These are phyloP conservation scores for Halichoerus grypus DNA, from an alignment of 2,113 vertebrate species.

Conservation along the genomic window DNA sequence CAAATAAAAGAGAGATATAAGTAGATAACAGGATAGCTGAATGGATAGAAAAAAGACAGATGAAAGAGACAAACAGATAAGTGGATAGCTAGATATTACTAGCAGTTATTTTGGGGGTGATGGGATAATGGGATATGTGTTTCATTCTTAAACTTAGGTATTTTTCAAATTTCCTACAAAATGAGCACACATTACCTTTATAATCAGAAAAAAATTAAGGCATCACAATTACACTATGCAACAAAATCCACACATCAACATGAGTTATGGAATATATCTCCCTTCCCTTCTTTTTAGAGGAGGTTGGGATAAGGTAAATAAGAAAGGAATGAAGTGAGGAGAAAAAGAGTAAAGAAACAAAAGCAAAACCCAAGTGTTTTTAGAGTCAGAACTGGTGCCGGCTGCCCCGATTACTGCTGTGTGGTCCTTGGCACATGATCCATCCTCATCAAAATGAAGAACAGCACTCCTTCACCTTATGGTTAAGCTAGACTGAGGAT, in stretches of 20 bases:
- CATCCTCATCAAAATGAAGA: not conserved
- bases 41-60: not conserved
- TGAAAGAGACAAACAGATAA: not conserved
- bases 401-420: accelerated
- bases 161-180: not conserved
- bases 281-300: too few relatives aligned
- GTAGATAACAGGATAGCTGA: not conserved
- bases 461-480: accelerated
- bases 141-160: not conserved
- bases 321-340: not conserved
- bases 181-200: not conserved
- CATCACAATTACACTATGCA: not conserved
- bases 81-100: not conserved
- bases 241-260: not conserved
- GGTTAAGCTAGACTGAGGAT: too few relatives aligned
- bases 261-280: not conserved
- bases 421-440: accelerated
- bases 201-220: not conserved
- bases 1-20: not conserved
- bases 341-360: not conserved
- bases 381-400: not conserved
- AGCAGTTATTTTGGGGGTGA: not conserved
- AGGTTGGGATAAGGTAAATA: not conserved
- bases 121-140: not conserved
- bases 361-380: not conserved